Evolutionary conservation across 2,888 invertebrate genomes (phyloP).

Genomic region (Lasius platythorax): DNA sequence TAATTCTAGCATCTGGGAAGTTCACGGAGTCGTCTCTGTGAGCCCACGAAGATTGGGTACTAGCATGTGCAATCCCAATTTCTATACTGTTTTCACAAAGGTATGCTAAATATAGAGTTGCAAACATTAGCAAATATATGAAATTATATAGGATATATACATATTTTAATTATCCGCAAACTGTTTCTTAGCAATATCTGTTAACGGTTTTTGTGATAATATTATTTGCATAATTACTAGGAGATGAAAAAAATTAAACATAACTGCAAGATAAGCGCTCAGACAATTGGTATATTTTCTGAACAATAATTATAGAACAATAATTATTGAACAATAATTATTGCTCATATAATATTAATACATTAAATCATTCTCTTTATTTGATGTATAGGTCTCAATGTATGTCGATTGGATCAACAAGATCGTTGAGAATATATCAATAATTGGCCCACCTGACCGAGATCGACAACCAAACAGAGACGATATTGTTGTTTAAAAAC

Average conservation of each 20-base stretch:
- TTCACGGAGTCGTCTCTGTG: slow-evolving; percentile 86
- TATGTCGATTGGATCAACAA: slow-evolving; percentile 75
- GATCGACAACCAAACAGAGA: slow-evolving; percentile 71
- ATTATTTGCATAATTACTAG: background rate
- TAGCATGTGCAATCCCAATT: slow-evolving; percentile 84
- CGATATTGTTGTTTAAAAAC: slow-evolving; percentile 47
- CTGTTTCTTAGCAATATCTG: background rate
- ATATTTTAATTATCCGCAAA: background rate
- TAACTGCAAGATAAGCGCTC: background rate
- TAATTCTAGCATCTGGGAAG: slow-evolving; percentile 80
- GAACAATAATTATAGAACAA: background rate
- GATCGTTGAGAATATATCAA: slow-evolving; percentile 67
- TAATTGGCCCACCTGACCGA: slow-evolving; percentile 66
- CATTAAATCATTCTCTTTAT: background rate
- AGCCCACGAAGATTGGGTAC: slow-evolving; percentile 84
- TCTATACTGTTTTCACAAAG: slow-evolving; percentile 86
- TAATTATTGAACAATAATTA: background rate
- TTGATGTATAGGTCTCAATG: slow-evolving; percentile 69
- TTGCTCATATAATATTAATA: background rate
- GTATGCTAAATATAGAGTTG: slow-evolving; percentile 73
- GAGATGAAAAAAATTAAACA: background rate
- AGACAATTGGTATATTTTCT: background rate
- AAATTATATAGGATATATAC: background rate
- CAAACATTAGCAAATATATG: background rate
- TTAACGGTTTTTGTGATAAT: background rate